A percentile compares a stretch with the other conserved stretches of the same genome.
These are phyloP conservation scores for Tamias sibiricus DNA, from an alignment of 2,113 vertebrate species.

Conservation along the genomic window DNA sequence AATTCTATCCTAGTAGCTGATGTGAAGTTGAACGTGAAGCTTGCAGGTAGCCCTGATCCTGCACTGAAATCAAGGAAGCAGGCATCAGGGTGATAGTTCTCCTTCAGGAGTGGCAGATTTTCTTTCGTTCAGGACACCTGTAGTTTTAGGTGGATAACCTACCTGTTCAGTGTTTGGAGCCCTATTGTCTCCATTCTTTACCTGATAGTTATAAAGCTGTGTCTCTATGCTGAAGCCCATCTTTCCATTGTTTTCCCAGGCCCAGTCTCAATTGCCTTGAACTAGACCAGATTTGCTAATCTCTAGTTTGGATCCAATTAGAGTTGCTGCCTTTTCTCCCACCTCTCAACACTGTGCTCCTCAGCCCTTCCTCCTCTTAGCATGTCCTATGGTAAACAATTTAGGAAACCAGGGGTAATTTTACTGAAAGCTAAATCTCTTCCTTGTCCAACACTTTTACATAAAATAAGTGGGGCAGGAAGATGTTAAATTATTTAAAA, in stretches of 20 bases:
- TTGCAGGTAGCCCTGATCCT: neutral
- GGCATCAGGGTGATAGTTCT: neutral
- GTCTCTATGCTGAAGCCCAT: accelerated
- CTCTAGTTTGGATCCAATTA: neutral
- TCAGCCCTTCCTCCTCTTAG: neutral
- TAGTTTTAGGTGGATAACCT: neutral
- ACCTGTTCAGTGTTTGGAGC: neutral
- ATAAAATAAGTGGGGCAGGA: neutral
- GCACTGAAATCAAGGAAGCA: neutral
- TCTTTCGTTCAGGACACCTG: neutral
- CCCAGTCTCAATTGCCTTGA: neutral
- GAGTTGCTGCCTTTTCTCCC: neutral
- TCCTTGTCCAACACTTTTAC: neutral
- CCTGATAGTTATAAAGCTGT: neutral
- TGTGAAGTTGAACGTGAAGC: too few relatives aligned
- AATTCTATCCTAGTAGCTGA: too few relatives aligned
- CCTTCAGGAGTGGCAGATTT: neutral
- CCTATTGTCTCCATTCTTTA: neutral
- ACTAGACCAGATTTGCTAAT: neutral
- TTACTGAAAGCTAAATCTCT: neutral
- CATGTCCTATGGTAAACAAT: neutral
- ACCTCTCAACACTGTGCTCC: neutral
- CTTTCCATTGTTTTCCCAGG: neutral
- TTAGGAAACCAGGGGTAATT: neutral
- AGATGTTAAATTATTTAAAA: neutral